Conservation (phyloP, 2,797 vertebrate genomes). For the Coregonus ussuriensis region DNA sequence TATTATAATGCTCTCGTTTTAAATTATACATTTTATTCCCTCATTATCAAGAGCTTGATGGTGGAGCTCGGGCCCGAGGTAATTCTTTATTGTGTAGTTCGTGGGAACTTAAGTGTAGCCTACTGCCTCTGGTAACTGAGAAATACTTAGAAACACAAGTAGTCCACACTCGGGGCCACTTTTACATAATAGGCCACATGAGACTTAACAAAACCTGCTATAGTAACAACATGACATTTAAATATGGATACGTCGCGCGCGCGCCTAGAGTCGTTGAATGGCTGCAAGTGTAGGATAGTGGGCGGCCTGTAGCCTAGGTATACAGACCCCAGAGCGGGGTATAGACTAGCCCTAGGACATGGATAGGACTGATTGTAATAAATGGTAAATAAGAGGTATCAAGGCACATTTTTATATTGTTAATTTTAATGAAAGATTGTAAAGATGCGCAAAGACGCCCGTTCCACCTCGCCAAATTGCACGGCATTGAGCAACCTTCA, state of each 20-base stretch:
- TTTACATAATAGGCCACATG: neutral
- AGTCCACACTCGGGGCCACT: neutral
- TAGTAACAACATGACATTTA: neutral
- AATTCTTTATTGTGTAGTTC: neutral
- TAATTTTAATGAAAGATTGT: neutral
- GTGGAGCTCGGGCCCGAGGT: neutral
- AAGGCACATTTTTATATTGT: neutral
- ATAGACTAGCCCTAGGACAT: neutral
- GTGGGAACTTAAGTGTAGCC: neutral
- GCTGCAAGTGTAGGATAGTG: neutral
- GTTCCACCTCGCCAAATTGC: neutral
- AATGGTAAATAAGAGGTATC: neutral
- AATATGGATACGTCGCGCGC: too few relatives aligned
- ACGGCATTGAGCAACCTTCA: conserved; percentile 43
- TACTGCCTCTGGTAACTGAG: neutral
- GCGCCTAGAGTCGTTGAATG: neutral
- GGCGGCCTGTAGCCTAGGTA: neutral
- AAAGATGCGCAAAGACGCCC: neutral
- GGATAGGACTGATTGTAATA: neutral
- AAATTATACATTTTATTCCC: neutral
- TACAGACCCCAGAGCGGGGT: neutral
- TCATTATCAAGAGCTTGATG: neutral
- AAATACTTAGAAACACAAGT: neutral
- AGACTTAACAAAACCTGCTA: neutral
- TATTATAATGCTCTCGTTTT: neutral